phyloP scores from a whole-genome alignment of 2,113 vertebrate genomes.

The Eulemur rufifrons region DNA sequence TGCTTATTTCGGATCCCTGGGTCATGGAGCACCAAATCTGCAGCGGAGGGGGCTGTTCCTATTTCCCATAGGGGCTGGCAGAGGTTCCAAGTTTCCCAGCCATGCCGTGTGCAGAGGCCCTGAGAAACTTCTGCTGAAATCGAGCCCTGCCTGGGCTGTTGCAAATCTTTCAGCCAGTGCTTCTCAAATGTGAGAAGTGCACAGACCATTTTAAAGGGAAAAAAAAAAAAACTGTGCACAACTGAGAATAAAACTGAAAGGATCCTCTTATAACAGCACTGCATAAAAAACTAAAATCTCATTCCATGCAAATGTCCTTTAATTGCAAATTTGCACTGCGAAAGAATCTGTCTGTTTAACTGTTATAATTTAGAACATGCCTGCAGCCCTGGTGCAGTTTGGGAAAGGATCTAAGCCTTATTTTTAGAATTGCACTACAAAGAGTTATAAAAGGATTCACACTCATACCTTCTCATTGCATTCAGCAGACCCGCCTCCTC shows the following conservation, averaged over 20 bases:
- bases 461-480: neutral
- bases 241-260: neutral
- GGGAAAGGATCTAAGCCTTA: neutral
- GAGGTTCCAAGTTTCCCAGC: neutral
- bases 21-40: neutral
- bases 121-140: neutral
- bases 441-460: neutral
- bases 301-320: neutral
- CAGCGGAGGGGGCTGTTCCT: neutral
- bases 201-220: neutral
- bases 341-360: neutral
- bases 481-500: neutral
- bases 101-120: neutral
- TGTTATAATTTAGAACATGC: neutral
- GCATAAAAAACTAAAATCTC: neutral
- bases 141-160: no score
- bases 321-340: neutral
- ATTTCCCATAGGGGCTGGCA: neutral
- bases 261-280: neutral
- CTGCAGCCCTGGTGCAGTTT: neutral
- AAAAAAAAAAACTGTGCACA: neutral
- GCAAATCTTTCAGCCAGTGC: neutral
- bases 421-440: constrained; percentile 9
- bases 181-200: neutral
- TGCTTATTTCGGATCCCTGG: neutral